Evolutionary conservation across 2,888 invertebrate genomes (phyloP).

Genomic region (Choristoneura rosaceana): DNA sequence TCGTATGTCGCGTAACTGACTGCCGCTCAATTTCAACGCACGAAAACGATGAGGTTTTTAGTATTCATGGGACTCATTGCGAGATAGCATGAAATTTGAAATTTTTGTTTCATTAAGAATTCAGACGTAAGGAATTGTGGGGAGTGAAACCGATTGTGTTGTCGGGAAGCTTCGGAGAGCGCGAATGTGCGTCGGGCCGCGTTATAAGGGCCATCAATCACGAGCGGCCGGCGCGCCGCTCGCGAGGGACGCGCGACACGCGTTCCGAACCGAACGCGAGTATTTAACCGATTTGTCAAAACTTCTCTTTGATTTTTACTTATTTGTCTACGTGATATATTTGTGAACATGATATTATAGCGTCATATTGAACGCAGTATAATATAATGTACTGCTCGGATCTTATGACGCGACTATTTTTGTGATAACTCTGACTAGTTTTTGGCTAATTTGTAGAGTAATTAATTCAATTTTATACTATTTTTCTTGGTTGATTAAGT

Average conservation of each 20-base stretch:
- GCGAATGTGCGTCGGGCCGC: conserved; percentile 47
- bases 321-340: conserved; percentile 43
- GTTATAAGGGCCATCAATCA: conserved; percentile 63
- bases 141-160: conserved; percentile 67
- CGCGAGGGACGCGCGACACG: conserved; percentile 44
- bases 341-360: conserved; percentile 37
- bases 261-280: conserved; percentile 51
- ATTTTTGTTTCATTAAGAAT: conserved; percentile 84
- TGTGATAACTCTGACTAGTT: no score
- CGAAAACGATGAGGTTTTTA: conserved; percentile 77
- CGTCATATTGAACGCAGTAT: conserved; percentile 15
- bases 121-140: conserved; percentile 79
- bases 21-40: conserved; percentile 75
- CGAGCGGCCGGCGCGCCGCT: conserved; percentile 47
- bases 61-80: conserved; percentile 81
- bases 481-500: no score
- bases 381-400: no score
- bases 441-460: no score
- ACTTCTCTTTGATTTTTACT: conserved; percentile 50
- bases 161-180: conserved; percentile 44
- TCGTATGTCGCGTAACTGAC: conserved; percentile 73
- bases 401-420: no score
- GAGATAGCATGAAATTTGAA: conserved; percentile 80
- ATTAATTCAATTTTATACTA: no score
- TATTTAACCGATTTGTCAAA: conserved; percentile 62